phyloP scores from a whole-genome alignment of 2,113 vertebrate species.

The Oenanthe oenanthe region DNA sequence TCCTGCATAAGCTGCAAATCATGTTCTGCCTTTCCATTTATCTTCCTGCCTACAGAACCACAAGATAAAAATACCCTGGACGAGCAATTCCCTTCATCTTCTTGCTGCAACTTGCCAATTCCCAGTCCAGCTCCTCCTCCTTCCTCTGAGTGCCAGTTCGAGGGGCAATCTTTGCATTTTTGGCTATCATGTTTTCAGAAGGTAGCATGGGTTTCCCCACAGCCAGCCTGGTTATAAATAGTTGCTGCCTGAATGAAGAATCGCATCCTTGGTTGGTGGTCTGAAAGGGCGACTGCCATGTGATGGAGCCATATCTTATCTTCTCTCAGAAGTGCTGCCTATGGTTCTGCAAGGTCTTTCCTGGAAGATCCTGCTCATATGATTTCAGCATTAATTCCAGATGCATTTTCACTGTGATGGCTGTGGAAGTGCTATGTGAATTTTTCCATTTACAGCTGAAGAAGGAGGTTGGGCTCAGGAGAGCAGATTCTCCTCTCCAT shows the following conservation, averaged over 20 bases:
- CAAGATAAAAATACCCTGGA: constrained; percentile 5
- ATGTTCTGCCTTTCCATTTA: neutral
- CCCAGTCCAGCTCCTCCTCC: neutral
- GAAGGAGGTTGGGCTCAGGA: neutral
- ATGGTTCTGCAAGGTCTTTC: neutral
- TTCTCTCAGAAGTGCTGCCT: neutral
- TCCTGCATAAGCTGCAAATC: neutral
- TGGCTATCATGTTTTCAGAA: neutral
- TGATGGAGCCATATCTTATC: neutral
- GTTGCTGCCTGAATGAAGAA: neutral
- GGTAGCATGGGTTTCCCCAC: neutral
- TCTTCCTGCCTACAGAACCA: constrained; percentile 9
- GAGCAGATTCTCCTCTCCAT: neutral
- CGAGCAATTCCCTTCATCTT: neutral
- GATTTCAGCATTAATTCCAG: neutral
- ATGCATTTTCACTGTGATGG: neutral
- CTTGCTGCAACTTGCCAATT: neutral
- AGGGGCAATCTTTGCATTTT: neutral
- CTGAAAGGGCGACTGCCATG: neutral
- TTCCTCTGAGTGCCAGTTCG: neutral
- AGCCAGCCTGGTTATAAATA: neutral
- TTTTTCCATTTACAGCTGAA: neutral
- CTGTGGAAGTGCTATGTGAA: neutral
- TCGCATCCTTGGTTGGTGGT: neutral
- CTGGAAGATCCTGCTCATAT: neutral